Conservation (phyloP, 2,797 vertebrate species). For the Galago senegalensis region DNA sequence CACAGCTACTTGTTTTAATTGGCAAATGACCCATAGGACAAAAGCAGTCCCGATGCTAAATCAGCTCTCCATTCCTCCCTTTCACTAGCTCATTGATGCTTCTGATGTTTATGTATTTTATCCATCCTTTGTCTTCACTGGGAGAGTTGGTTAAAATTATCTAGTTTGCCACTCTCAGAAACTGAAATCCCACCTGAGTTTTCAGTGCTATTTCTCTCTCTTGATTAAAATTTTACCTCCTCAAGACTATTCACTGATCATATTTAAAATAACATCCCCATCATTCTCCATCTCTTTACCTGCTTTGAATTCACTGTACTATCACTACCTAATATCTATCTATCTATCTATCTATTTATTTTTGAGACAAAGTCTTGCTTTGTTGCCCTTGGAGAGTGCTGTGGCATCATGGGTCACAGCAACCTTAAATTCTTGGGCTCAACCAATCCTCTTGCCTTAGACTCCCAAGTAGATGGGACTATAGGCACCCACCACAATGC, state of each 20-base stretch:
- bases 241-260: neutral
- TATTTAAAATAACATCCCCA: slow-evolving; percentile 4
- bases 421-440: too few species aligned
- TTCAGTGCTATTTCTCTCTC: neutral
- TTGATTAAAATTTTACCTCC: slow-evolving; percentile 34
- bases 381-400: too few species aligned
- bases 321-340: neutral
- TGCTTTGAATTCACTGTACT: neutral
- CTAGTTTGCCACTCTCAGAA: neutral
- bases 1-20: neutral
- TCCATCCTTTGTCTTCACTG: neutral
- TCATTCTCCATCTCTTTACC: neutral
- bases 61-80: neutral
- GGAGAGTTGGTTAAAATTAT: neutral
- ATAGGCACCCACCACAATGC: too few species aligned
- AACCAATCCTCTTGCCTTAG: too few species aligned
- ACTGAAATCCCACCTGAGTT: slow-evolving; percentile 9
- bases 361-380: too few species aligned
- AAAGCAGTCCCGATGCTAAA: neutral
- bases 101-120: slow-evolving; percentile 14
- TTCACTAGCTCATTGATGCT: neutral
- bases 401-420: too few species aligned
- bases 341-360: neutral
- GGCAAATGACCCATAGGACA: neutral
- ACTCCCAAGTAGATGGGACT: too few species aligned